Evolutionary conservation across 2,797 vertebrate species (phyloP).

Genomic region (Acomys russatus): DNA sequence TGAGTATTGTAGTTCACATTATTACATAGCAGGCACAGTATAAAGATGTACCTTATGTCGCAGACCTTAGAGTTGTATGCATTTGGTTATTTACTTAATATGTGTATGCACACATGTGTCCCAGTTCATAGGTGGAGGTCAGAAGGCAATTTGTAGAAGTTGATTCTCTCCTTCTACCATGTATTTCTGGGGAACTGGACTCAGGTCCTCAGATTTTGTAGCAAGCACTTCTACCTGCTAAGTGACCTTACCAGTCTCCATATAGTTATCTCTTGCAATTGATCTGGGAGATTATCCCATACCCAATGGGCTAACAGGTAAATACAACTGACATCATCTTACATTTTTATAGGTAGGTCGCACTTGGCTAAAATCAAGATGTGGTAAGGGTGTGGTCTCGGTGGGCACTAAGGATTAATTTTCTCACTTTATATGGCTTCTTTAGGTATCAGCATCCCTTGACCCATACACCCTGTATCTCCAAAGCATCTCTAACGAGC

Average conservation of each 20-base stretch:
- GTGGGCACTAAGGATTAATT: neutral
- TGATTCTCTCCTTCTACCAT: neutral
- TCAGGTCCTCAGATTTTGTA: neutral
- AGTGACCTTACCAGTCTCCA: neutral
- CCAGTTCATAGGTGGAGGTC: neutral
- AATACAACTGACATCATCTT: neutral
- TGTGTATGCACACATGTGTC: neutral
- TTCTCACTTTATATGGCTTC: neutral
- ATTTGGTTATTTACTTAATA: neutral
- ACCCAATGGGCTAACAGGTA: neutral
- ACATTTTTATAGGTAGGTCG: neutral
- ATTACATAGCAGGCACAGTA: neutral
- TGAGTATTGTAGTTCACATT: neutral
- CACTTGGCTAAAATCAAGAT: neutral
- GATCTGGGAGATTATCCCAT: neutral
- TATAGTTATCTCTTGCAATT: neutral
- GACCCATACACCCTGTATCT: neutral
- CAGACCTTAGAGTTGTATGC: neutral
- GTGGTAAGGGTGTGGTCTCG: neutral
- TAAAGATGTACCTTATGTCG: neutral
- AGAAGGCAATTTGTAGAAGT: neutral
- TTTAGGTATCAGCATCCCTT: neutral
- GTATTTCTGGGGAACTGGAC: neutral
- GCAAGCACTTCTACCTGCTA: neutral
- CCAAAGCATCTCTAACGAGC: conserved; percentile 46